phyloP scores from a whole-genome alignment of 1,140 invertebrate species.

The Vanessa tameamea region DNA sequence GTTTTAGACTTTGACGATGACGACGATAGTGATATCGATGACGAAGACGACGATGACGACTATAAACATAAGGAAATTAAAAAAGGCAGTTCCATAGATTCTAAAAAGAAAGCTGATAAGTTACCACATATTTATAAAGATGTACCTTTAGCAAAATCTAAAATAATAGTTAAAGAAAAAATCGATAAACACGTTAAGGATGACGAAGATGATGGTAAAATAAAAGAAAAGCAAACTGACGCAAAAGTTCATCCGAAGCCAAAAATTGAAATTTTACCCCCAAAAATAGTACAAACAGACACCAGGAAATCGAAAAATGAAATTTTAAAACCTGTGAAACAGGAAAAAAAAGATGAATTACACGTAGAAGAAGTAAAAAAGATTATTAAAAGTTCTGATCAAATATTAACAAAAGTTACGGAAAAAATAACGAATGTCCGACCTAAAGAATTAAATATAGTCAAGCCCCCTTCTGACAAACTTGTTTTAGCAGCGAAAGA shows the following conservation, averaged over 20 bases:
- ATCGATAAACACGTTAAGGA: background rate
- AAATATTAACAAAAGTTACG: slow-evolving; percentile 4
- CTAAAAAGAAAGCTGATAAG: slow-evolving; percentile 22
- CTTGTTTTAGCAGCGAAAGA: background rate
- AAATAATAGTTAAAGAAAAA: slow-evolving; percentile 14
- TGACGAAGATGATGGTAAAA: slow-evolving; percentile 5
- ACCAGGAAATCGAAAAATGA: slow-evolving; percentile 19
- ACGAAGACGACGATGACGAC: slow-evolving; percentile 33
- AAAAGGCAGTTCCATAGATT: slow-evolving; percentile 23
- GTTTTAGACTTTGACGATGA: slow-evolving; percentile 36
- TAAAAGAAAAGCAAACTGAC: slow-evolving; percentile 9
- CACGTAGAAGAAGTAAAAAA: slow-evolving; percentile 4
- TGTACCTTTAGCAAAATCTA: slow-evolving; percentile 22
- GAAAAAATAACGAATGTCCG: slow-evolving; percentile 3
- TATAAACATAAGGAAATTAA: slow-evolving; percentile 14
- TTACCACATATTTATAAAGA: slow-evolving; percentile 16
- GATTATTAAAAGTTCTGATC: slow-evolving; percentile 8
- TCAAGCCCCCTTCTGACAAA: slow-evolving; percentile 27
- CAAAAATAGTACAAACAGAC: slow-evolving; percentile 21
- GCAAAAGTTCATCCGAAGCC: slow-evolving; percentile 18
- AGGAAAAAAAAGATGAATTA: slow-evolving; percentile 21
- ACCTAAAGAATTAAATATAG: slow-evolving; percentile 13
- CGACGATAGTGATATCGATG: slow-evolving; percentile 36
- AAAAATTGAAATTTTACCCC: slow-evolving; percentile 21
- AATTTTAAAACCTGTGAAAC: slow-evolving; percentile 24